Evolutionary conservation across 2,888 invertebrate species (phyloP).

Genomic region (Adineta ricciae): DNA sequence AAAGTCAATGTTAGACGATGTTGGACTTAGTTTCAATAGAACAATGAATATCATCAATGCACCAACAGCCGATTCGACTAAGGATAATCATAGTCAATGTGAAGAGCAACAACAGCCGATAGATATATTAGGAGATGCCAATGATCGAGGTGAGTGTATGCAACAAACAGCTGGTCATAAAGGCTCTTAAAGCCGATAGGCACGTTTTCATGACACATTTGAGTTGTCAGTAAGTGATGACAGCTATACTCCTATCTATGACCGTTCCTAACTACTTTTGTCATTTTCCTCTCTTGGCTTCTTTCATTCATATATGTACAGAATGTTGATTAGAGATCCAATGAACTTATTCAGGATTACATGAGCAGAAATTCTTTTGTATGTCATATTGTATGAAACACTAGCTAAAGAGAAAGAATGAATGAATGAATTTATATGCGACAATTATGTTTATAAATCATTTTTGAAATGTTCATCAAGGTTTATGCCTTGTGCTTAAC

Average conservation of each 20-base stretch:
- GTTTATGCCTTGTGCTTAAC: neutral
- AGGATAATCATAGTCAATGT: neutral
- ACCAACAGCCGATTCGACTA: neutral
- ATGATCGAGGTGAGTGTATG: neutral
- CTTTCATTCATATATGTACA: too few relatives aligned
- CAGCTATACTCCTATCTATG: neutral
- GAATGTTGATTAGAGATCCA: neutral
- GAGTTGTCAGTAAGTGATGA: neutral
- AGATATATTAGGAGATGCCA: neutral
- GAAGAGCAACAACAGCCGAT: neutral
- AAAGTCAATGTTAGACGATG: neutral
- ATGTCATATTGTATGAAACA: neutral
- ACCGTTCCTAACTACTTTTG: neutral
- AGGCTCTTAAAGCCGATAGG: neutral
- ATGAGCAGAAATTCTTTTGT: neutral
- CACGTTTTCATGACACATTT: neutral
- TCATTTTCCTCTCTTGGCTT: neutral
- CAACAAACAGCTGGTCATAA: neutral
- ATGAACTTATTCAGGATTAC: neutral
- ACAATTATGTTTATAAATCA: neutral
- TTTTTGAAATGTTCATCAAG: neutral
- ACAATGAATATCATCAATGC: neutral
- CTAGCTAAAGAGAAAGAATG: neutral
- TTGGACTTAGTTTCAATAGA: neutral
- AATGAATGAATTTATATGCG: neutral